Conservation (phyloP, 1,140 invertebrate genomes). For the Hermatobates lingyangjiaoensis region DNA sequence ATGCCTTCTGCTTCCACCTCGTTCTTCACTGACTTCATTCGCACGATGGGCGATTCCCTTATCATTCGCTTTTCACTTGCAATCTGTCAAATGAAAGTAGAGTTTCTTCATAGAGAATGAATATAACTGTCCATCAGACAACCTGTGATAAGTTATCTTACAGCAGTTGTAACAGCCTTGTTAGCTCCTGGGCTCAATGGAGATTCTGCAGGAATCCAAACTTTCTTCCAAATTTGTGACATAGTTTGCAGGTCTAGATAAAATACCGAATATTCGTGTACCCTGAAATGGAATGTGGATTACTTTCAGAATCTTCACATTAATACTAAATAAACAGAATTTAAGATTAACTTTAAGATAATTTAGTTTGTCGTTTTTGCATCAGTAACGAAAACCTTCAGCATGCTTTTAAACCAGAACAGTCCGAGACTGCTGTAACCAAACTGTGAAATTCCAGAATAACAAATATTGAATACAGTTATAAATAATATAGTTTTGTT, state of each 20-base stretch:
- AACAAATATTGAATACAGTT: no score
- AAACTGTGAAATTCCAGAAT: no score
- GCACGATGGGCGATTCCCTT: constrained; percentile 40
- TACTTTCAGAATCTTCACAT: no score
- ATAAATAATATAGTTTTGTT: no score
- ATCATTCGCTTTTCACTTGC: constrained; percentile 15
- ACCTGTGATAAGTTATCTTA: constrained; percentile 23
- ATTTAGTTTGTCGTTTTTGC: no score
- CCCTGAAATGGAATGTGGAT: no score
- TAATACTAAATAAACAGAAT: no score
- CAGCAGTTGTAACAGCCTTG: constrained; percentile 46
- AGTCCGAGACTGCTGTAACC: no score
- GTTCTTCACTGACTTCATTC: constrained; percentile 73
- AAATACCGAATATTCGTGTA: constrained; percentile 45
- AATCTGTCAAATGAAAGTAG: constrained; percentile 13
- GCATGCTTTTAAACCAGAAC: no score
- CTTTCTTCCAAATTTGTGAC: constrained; percentile 39
- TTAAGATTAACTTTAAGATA: no score
- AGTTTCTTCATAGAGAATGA: neutral
- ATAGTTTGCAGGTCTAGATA: constrained; percentile 47
- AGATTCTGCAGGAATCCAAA: constrained; percentile 49
- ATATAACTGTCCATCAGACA: neutral
- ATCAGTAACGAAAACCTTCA: no score
- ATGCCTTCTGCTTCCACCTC: constrained; percentile 68
- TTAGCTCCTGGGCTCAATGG: constrained; percentile 53